phyloP scores from a whole-genome alignment of 1,140 invertebrate species.

The Paracyclopina nana region DNA sequence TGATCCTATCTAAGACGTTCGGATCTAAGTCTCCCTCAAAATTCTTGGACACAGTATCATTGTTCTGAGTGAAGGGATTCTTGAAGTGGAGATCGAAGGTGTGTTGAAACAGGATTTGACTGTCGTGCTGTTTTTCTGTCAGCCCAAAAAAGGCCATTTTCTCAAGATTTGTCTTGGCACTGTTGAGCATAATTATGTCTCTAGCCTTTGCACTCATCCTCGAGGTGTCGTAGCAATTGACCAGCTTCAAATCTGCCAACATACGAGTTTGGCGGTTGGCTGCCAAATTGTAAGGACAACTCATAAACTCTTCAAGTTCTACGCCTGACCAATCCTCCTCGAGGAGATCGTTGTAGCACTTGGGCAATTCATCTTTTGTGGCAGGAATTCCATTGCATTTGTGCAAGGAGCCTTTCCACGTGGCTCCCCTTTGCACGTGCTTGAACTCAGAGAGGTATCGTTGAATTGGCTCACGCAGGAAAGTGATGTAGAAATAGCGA shows the following conservation, averaged over 20 bases:
- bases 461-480: conserved; percentile 61
- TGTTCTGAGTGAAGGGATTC: conserved; percentile 68
- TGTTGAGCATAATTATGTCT: conserved; percentile 63
- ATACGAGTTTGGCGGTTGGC: conserved; percentile 91
- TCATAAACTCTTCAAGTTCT: conserved; percentile 60
- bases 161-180: conserved; percentile 81
- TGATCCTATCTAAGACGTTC: conserved; percentile 50
- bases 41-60: conserved; percentile 57
- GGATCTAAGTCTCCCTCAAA: conserved; percentile 47
- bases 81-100: conserved; percentile 84
- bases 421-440: conserved; percentile 89
- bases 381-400: conserved; percentile 65
- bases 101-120: conserved; percentile 89
- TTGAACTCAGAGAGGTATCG: conserved; percentile 81
- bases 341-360: conserved; percentile 27
- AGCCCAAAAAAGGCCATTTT: conserved; percentile 93
- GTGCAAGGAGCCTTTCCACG: conserved; percentile 69
- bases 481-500: conserved; percentile 86
- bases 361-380: conserved; percentile 37
- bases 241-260: conserved; percentile 48
- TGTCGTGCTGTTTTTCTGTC: conserved; percentile 81
- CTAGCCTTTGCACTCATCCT: conserved; percentile 43
- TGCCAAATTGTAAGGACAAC: conserved; percentile 77
- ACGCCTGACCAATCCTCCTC: conserved; percentile 43
- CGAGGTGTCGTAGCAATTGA: conserved; percentile 82